phyloP scores from a whole-genome alignment of 2,888 invertebrate genomes.

The Uloborus plumipes region DNA sequence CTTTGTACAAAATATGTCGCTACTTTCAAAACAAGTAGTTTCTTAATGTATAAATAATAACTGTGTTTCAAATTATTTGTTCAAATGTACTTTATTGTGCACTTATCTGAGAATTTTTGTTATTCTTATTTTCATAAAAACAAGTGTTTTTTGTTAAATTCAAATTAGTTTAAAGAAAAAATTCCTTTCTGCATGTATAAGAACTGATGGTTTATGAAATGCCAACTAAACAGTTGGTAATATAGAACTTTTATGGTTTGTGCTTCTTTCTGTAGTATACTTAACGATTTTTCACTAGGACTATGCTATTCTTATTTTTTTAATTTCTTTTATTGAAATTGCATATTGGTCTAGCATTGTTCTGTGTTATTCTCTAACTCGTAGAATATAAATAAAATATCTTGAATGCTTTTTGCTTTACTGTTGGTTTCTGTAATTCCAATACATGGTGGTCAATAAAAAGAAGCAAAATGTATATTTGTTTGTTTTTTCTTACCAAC shows the following conservation, averaged over 20 bases:
- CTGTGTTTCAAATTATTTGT: no score
- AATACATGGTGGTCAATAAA: conserved; percentile 51
- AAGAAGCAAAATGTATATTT: not conserved
- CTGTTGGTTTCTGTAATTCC: conserved; percentile 28
- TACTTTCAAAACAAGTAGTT: no score
- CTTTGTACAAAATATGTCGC: no score
- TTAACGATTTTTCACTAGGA: not conserved
- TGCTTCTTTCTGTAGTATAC: not conserved
- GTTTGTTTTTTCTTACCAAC: not conserved
- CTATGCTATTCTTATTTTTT: not conserved
- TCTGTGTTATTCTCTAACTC: not conserved
- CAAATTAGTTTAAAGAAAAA: no score
- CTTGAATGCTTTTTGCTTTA: conserved; percentile 7
- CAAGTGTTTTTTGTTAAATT: no score
- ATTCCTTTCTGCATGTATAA: no score
- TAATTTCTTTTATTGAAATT: not conserved
- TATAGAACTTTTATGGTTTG: conserved; percentile 28
- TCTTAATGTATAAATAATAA: no score
- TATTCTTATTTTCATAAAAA: no score
- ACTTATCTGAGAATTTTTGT: no score
- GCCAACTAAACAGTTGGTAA: conserved; percentile 42
- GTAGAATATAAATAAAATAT: not conserved
- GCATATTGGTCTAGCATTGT: conserved; percentile 22
- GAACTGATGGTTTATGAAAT: not conserved
- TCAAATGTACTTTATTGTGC: no score